Conservation (phyloP, 35 echinoderm and acorn worm genomes). For the Strongylocentrotus purpuratus region DNA sequence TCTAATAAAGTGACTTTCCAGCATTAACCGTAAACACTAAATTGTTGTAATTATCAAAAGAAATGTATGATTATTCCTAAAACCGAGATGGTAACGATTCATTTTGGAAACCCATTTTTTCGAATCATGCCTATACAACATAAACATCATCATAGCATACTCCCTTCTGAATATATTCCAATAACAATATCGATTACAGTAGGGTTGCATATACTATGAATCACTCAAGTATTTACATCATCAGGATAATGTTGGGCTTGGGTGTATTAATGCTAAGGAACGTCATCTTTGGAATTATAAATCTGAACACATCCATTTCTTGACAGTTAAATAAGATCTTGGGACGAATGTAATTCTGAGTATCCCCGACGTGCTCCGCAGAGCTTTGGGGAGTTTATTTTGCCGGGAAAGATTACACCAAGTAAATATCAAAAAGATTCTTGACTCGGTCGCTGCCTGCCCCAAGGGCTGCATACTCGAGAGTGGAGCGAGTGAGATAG, state of each 20-base stretch:
- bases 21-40: too few relatives aligned
- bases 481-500: slow-evolving; percentile 7
- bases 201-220: not conserved
- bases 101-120: too few relatives aligned
- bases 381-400: slow-evolving; percentile 34
- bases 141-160: too few relatives aligned
- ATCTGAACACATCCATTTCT: slow-evolving; percentile 20
- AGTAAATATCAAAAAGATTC: slow-evolving; percentile 34
- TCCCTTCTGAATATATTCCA: too few relatives aligned
- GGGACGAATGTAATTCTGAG: slow-evolving; percentile 33
- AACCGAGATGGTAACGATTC: too few relatives aligned
- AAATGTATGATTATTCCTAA: too few relatives aligned
- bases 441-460: slow-evolving; percentile 39
- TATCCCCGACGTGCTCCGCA: slow-evolving; percentile 6
- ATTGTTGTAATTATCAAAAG: too few relatives aligned
- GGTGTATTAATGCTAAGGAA: not conserved
- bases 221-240: not conserved
- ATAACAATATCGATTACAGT: too few relatives aligned
- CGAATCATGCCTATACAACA: too few relatives aligned
- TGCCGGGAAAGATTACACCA: slow-evolving; percentile 42
- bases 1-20: too few relatives aligned
- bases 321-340: slow-evolving; percentile 38
- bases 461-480: not conserved
- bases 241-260: not conserved
- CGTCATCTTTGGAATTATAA: not conserved